Percentiles rank a stretch among this genome's conserved stretches.
phyloP scores from a whole-genome alignment of 2,888 invertebrate genomes.

The Theretra japonica region DNA sequence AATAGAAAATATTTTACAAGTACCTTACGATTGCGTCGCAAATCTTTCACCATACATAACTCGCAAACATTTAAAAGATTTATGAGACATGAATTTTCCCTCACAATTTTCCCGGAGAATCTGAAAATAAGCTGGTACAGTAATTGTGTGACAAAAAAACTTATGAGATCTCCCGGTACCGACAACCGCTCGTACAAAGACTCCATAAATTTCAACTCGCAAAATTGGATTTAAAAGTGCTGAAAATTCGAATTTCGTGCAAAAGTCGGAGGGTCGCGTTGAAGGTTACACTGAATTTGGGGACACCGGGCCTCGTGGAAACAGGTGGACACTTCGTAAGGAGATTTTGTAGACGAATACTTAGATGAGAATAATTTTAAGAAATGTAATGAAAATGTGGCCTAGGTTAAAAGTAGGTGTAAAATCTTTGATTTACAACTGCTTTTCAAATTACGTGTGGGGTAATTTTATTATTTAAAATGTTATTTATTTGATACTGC shows the following conservation, averaged over 20 bases:
- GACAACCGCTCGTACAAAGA: conserved; percentile 35
- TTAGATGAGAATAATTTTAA: neutral
- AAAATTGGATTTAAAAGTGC: conserved; percentile 57
- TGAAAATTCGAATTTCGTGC: conserved; percentile 44
- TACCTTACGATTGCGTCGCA: neutral
- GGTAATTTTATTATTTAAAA: no score
- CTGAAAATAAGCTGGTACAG: neutral
- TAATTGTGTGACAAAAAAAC: conserved; percentile 15
- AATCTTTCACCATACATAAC: neutral
- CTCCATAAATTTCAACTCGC: conserved; percentile 48
- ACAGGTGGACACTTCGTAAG: neutral
- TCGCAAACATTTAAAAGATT: neutral
- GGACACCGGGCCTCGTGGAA: neutral
- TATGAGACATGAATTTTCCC: neutral
- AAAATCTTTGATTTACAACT: no score
- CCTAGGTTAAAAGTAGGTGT: no score
- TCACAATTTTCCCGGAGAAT: neutral
- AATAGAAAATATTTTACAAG: neutral
- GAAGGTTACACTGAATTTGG: neutral
- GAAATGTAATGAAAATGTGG: neutral
- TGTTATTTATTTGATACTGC: no score
- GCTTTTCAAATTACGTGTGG: no score
- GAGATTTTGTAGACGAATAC: neutral
- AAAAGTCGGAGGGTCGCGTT: conserved; percentile 7
- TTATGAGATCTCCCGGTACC: conserved; percentile 34